A percentile compares a stretch with the other conserved stretches of the same genome.
phyloP scores from a whole-genome alignment of 92 coral and sea anemone genomes.

The Bergia sp. region DNA sequence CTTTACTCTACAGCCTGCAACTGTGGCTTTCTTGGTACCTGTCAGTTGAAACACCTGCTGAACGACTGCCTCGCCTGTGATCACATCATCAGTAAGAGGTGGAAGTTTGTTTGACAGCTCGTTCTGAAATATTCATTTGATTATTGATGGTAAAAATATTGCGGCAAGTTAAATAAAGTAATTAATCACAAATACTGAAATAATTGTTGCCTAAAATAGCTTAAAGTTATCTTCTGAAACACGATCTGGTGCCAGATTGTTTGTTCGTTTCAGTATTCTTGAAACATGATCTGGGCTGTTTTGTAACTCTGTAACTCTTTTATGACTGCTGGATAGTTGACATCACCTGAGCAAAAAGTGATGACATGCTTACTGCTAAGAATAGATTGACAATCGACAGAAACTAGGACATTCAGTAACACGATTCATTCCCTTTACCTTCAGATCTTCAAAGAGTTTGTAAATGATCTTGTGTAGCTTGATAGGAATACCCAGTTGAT shows the following conservation, averaged over 20 bases:
- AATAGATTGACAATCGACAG: no score
- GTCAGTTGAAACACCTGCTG: constrained; percentile 83
- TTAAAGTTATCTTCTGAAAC: no score
- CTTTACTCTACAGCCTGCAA: constrained; percentile 96
- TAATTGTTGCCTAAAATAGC: no score
- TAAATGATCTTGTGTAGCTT: constrained; percentile 88
- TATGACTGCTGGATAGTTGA: no score
- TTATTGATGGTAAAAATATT: neutral
- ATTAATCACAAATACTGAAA: no score
- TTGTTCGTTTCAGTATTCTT: no score
- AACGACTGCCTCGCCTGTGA: constrained; percentile 86
- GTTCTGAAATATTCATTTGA: constrained; percentile 50
- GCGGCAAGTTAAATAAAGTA: no score
- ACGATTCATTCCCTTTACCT: constrained; percentile 53
- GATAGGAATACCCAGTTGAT: constrained; percentile 71
- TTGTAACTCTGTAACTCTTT: no score
- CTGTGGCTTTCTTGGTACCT: constrained; percentile 84
- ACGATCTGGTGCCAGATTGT: no score
- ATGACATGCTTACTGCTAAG: no score
- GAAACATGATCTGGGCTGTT: no score
- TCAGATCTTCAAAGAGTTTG: constrained; percentile 81
- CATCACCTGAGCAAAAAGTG: no score
- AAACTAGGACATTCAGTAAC: neutral
- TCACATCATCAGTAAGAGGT: constrained; percentile 67
- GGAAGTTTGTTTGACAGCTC: constrained; percentile 86